Evolutionary conservation across 2,888 invertebrate species (phyloP).

Genomic region (Apodemia zela): DNA sequence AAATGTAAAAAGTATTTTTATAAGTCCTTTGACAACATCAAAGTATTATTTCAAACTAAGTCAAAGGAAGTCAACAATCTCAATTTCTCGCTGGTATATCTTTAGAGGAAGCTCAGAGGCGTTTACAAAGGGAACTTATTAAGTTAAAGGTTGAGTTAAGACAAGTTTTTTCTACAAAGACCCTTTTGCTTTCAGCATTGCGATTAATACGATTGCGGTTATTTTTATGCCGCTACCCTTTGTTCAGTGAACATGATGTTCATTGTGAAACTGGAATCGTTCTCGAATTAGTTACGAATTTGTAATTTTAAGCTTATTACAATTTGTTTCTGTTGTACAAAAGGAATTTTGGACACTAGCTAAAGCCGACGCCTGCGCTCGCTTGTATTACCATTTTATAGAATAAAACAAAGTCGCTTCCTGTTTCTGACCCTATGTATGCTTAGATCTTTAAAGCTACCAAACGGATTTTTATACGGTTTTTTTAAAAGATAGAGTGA

Average conservation of each 20-base stretch:
- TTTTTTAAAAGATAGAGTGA: too few species aligned
- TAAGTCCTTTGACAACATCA: constrained; percentile 1
- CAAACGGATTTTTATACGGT: too few species aligned
- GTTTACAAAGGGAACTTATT: constrained; percentile 4
- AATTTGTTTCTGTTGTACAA: background rate
- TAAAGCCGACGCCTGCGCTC: background rate
- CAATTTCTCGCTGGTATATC: constrained; percentile 1
- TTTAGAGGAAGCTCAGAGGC: background rate
- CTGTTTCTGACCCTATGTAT: too few species aligned
- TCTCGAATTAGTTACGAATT: constrained; percentile 3
- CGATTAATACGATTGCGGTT: constrained; percentile 10
- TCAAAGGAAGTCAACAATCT: constrained; percentile 13
- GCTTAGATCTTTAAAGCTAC: too few species aligned
- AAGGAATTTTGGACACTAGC: background rate
- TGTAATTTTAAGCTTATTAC: constrained; percentile 9
- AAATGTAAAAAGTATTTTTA: background rate
- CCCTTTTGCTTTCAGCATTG: constrained; percentile 7
- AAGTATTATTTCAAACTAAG: constrained; percentile 6
- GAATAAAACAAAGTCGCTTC: too few species aligned
- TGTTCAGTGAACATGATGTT: background rate
- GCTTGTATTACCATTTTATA: background rate
- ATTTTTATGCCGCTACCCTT: background rate
- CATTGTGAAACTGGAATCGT: background rate
- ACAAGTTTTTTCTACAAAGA: constrained; percentile 9
- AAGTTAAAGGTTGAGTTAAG: constrained; percentile 3